Evolutionary conservation across 2,888 invertebrate genomes (phyloP).

Genomic region (Aethes cnicana): DNA sequence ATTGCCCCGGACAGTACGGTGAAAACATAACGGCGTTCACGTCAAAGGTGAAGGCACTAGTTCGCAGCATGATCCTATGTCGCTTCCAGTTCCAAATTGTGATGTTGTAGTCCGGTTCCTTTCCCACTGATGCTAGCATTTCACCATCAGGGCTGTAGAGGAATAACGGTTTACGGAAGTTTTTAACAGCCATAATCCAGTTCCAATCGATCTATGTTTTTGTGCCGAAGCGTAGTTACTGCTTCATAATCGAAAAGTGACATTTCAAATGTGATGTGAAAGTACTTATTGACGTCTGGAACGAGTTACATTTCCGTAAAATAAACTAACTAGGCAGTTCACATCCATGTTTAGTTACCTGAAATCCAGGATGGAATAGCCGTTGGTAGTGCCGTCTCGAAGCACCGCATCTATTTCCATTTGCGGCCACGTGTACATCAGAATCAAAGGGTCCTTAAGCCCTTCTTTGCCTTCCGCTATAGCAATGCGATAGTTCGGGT

Average conservation of each 20-base stretch:
- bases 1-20: slow-evolving; percentile 88
- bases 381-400: slow-evolving; percentile 87
- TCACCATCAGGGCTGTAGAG: slow-evolving; percentile 87
- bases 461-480: slow-evolving; percentile 87
- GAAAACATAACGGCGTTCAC: slow-evolving; percentile 92
- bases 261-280: no score
- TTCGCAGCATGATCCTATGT: slow-evolving; percentile 88
- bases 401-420: slow-evolving; percentile 89
- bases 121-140: slow-evolving; percentile 90
- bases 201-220: no score
- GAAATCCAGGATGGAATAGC: slow-evolving; percentile 88
- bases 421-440: slow-evolving; percentile 92
- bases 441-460: slow-evolving; percentile 86
- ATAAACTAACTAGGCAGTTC: no score
- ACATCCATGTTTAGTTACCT: no score
- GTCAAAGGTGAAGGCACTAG: slow-evolving; percentile 92
- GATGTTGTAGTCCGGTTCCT: slow-evolving; percentile 92
- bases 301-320: no score
- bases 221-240: no score
- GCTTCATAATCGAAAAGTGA: no score
- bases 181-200: no score
- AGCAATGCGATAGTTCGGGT: slow-evolving; percentile 85
- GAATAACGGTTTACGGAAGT: no score
- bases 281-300: no score
- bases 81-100: slow-evolving; percentile 95